Conservation (phyloP, 2,888 invertebrate genomes). For the Chymomyza amoena region DNA sequence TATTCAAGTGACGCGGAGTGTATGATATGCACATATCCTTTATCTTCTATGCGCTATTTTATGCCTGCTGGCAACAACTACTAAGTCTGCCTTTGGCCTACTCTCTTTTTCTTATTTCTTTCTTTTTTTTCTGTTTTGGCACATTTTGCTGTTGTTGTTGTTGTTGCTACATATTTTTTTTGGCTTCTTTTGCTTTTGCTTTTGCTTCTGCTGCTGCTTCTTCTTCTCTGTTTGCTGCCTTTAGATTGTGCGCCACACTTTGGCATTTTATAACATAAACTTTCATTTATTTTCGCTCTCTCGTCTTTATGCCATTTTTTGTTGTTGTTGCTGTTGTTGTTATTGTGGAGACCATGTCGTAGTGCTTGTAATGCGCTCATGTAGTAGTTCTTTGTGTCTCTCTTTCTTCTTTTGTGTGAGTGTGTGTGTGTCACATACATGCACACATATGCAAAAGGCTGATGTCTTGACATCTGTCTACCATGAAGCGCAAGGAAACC, state of each 20-base stretch:
- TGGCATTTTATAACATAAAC: slow-evolving; percentile 74
- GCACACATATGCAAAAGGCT: slow-evolving; percentile 50
- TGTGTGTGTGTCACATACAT: slow-evolving; percentile 26
- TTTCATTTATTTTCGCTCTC: slow-evolving; percentile 70
- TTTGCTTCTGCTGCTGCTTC: slow-evolving; percentile 11
- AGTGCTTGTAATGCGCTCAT: slow-evolving; percentile 56
- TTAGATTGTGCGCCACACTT: slow-evolving; percentile 69
- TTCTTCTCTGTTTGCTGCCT: slow-evolving; percentile 33
- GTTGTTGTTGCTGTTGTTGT: slow-evolving; percentile 21
- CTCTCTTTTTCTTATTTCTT: no score
- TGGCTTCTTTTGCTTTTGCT: neutral
- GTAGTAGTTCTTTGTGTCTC: slow-evolving; percentile 30
- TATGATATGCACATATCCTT: slow-evolving; percentile 53
- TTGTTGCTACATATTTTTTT: slow-evolving; percentile 2
- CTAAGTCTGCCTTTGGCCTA: slow-evolving; percentile 37
- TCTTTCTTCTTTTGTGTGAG: neutral
- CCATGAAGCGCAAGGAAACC: slow-evolving; percentile 11
- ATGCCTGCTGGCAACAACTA: slow-evolving; percentile 56
- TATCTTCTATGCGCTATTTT: slow-evolving; percentile 69
- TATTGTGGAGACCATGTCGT: slow-evolving; percentile 29
- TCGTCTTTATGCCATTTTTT: slow-evolving; percentile 44
- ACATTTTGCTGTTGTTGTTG: slow-evolving; percentile 3
- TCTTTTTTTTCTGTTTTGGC: neutral
- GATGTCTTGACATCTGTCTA: slow-evolving; percentile 71
- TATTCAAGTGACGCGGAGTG: neutral